A percentile compares a stretch with the other conserved stretches of the same genome.
These are phyloP conservation scores for Leuctra nigra DNA, from an alignment of 2,888 invertebrate species.

Conservation along the genomic window DNA sequence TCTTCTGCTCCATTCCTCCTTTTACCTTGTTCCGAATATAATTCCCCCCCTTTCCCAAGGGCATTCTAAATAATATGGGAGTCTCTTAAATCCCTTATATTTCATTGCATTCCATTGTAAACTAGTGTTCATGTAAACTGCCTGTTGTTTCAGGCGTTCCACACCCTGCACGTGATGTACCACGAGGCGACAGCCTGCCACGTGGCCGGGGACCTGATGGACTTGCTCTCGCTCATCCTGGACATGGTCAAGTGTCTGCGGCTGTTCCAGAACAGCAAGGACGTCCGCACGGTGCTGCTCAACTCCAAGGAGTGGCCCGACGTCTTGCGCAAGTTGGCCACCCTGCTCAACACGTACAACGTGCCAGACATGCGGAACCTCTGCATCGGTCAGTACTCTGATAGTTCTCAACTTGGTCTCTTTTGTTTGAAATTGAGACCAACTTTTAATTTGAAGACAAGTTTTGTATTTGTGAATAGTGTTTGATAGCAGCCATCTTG, in stretches of 20 bases:
- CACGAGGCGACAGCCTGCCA: slow-evolving; percentile 90
- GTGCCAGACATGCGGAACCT: slow-evolving; percentile 75
- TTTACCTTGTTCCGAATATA: no score
- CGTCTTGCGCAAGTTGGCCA: slow-evolving; percentile 77
- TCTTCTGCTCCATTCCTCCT: no score
- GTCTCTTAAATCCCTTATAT: no score
- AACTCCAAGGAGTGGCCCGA: slow-evolving; percentile 84
- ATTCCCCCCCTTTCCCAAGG: no score
- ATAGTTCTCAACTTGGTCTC: not conserved
- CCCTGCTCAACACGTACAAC: slow-evolving; percentile 82
- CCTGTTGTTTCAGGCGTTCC: slow-evolving; percentile 60
- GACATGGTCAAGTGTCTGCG: slow-evolving; percentile 65
- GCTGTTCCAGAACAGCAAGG: slow-evolving; percentile 42
- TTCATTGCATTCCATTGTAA: no score
- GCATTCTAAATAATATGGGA: no score
- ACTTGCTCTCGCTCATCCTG: slow-evolving; percentile 65
- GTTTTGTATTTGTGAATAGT: no score
- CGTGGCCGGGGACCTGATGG: slow-evolving; percentile 74
- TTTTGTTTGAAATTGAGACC: not conserved
- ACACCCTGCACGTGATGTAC: slow-evolving; percentile 87
- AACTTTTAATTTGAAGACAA: no score
- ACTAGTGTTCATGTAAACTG: not conserved
- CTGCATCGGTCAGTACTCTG: slow-evolving; percentile 60
- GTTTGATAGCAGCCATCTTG: no score
- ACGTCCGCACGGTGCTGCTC: slow-evolving; percentile 56